phyloP scores from a whole-genome alignment of 2,113 vertebrate genomes.

The Odobenus rosmarus region DNA sequence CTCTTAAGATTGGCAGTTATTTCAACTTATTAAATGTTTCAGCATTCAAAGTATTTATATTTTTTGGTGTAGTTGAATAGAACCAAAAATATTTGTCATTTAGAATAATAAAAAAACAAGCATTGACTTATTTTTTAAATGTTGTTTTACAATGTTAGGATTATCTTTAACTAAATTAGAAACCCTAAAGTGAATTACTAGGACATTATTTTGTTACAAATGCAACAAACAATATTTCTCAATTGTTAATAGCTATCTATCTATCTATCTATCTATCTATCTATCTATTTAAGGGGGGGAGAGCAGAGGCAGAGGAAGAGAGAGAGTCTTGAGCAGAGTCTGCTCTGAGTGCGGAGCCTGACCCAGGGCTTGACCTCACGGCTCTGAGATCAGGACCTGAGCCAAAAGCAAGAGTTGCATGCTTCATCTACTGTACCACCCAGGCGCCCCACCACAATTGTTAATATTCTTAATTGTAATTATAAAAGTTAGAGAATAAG shows the following conservation, averaged over 20 bases:
- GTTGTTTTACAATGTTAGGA: background rate
- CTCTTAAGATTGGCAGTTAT: background rate
- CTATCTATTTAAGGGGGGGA: too few species aligned
- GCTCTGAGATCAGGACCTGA: background rate
- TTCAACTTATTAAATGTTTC: background rate
- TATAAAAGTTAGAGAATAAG: background rate
- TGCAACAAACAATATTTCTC: background rate
- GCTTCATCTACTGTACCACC: background rate
- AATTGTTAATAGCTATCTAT: background rate
- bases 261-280: too few species aligned
- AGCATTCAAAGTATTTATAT: background rate
- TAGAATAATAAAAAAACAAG: background rate
- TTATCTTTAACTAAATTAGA: background rate
- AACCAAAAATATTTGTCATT: background rate
- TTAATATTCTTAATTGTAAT: background rate
- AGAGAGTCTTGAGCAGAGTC: background rate
- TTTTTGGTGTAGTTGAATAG: background rate
- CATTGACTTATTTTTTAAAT: background rate
- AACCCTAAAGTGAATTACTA: background rate
- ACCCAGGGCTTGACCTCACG: background rate
- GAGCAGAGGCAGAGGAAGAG: too few species aligned
- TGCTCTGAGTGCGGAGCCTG: background rate
- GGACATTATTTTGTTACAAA: background rate
- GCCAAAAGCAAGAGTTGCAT: background rate
- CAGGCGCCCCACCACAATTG: background rate